Conservation (phyloP, 2,797 vertebrate species). For the Poeciliopsis turneri region DNA sequence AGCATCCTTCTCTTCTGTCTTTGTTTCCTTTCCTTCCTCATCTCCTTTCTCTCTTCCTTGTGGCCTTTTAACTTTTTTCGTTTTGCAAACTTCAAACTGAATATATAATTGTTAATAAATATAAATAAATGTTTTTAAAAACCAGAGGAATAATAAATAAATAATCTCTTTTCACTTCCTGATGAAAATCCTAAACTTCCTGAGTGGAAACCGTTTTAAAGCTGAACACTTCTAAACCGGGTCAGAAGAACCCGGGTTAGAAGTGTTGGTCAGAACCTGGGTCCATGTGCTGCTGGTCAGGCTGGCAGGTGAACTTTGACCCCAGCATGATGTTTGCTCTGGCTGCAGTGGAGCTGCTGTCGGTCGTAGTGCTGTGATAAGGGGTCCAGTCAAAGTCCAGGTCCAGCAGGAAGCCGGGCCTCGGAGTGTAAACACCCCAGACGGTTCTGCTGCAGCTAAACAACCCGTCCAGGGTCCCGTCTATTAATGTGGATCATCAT, state of each 20-base stretch:
- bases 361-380: neutral
- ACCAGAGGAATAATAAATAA: neutral
- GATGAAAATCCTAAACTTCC: neutral
- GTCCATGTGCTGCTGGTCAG: neutral
- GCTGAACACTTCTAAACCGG: too few relatives aligned
- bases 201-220: neutral
- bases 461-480: too few relatives aligned
- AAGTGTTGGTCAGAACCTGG: too few relatives aligned
- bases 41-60: neutral
- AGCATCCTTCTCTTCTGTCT: neutral
- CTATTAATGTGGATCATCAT: neutral
- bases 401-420: neutral
- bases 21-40: neutral
- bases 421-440: neutral
- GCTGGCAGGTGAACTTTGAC: neutral
- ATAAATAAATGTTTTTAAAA: too few relatives aligned
- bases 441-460: neutral
- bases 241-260: too few relatives aligned
- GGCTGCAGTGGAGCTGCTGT: neutral
- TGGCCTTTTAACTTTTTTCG: neutral
- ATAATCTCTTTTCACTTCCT: neutral
- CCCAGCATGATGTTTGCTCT: neutral
- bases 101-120: too few relatives aligned
- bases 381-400: constrained; percentile 8
- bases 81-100: too few relatives aligned